Base-by-base conservation (phyloP, 2,113 vertebrate species). In the Alligator mississippiensis region DNA sequence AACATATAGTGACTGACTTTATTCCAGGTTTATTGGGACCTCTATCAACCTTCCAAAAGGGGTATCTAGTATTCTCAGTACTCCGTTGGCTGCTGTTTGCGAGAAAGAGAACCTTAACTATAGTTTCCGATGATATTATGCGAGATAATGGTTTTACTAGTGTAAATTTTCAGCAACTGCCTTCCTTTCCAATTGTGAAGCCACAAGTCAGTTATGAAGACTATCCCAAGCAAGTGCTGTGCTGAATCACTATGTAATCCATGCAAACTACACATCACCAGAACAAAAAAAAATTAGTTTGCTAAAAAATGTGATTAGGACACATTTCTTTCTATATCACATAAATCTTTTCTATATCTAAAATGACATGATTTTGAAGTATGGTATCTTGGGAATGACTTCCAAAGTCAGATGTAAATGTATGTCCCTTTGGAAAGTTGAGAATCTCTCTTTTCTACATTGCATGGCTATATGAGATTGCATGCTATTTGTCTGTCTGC, bases 191-290 rank as follows among this genome's bases (percentile, higher is more conserved):
- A 22, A 57, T 87, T 81, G 77, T 94, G 78, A 54, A 79, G 77
- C 93, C 27, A 17, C 78, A 54, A 47, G 30, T 10, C 34, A 22
- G 70, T 94, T 95, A 91, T 78, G 55, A 88, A 92, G 63, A 82
- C 34, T 74, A 86, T 82, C 34, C 7, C 60, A 34, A 24, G 9
- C 24, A 25, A 85, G 74, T 87, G 54, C 78, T 75, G 54, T 38
- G 77, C 68, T 66, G 30, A 74, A 78, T 92, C 82, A 28, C 66
- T 38, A 9, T 89, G 79, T 84, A 81, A 82, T 77, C 15, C n/a
- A 28, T 2, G 1, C 79, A 85, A 64, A 24, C 22, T 6, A 3
- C 54, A 16, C 86, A 83, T 90, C 82, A 93, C 16, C 7, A 57
- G 75, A 82, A 27, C 88, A 60, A 47, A 47, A 19, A 34, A 90